Base-by-base conservation (phyloP, 1,140 invertebrate species). In the Xylocopa sonorina region DNA sequence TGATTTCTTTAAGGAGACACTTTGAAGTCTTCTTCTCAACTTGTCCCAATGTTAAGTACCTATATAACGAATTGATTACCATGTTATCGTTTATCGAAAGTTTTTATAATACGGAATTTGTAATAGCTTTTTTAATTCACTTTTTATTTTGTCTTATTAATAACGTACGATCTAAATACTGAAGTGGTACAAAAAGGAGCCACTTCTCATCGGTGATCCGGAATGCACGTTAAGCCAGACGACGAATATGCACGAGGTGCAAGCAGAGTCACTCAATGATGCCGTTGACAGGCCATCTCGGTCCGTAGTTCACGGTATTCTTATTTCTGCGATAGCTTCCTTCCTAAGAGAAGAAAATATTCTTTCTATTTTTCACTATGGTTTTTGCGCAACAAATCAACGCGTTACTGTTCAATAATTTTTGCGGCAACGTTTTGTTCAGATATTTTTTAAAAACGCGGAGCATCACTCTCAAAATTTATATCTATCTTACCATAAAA, bases 261-360 rank as follows among this genome's bases (percentile, higher is more conserved):
- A 90, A 90, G 84, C 73, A 80, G 87, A 91, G 86, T 87, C 87
- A 89, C 90, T 91, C 87, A 91, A 90, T 80, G 89, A 83, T 32
- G 60, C 67, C 55, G 90, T 82, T 88, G 90, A 91, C 89, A 90
- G 89, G 85, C 38, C 66, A 71, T 41, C 48, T 87, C 71, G 83
- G 18, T 41, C 60, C 58, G 27, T 58, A 46, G 67, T 82, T 67
- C 62, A n/a, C 72, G 43, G 34, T 78, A 12, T 51, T 55, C 34
- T 43, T 16, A 64, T 76, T 80, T 66, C 62, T 80, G 50, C 51
- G 73, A 69, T 73, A 69, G 32, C 67, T 74, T 77, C 69, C 64
- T 29, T n/a, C 53, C 62, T 38, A 21, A 74, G 48, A 27, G 43
- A 48, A 58, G 7, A 68, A 53, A 41, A 16, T 48, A 27, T 21